Conservation (phyloP, 2,888 invertebrate genomes). For the Nymphalis urticae region DNA sequence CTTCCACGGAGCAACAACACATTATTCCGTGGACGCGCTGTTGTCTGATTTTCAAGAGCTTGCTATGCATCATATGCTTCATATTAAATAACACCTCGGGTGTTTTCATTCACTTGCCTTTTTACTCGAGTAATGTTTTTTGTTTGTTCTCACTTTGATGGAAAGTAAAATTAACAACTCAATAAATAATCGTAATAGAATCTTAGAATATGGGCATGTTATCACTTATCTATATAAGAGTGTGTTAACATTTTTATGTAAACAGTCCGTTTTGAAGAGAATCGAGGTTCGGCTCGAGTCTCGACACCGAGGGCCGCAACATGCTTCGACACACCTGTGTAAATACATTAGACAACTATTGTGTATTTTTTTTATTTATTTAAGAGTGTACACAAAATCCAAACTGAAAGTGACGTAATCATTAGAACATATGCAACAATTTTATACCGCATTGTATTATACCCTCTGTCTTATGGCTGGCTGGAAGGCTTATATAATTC, state of each 20-base stretch:
- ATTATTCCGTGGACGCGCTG: too few relatives aligned
- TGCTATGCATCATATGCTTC: too few relatives aligned
- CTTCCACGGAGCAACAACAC: too few relatives aligned
- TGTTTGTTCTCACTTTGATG: too few relatives aligned
- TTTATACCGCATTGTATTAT: neutral
- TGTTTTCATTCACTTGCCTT: too few relatives aligned
- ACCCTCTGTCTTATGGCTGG: too few relatives aligned
- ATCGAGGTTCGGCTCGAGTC: neutral
- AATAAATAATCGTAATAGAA: neutral
- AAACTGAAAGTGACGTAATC: neutral
- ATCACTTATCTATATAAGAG: neutral
- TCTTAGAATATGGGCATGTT: neutral
- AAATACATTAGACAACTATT: conserved; percentile 6
- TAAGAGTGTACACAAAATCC: neutral
- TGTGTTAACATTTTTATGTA: neutral
- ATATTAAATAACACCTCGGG: too few relatives aligned
- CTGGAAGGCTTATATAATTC: too few relatives aligned
- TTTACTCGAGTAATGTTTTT: too few relatives aligned
- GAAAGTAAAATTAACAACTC: too few relatives aligned
- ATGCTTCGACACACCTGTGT: conserved; percentile 4
- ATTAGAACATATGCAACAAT: neutral
- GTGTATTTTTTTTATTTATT: neutral
- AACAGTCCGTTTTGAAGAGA: neutral
- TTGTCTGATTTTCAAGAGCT: too few relatives aligned
- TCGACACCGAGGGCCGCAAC: neutral